These are phyloP conservation scores for Plecturocebus donacophilus DNA, from an alignment of 2,113 vertebrate genomes.

Conservation along the genomic window DNA sequence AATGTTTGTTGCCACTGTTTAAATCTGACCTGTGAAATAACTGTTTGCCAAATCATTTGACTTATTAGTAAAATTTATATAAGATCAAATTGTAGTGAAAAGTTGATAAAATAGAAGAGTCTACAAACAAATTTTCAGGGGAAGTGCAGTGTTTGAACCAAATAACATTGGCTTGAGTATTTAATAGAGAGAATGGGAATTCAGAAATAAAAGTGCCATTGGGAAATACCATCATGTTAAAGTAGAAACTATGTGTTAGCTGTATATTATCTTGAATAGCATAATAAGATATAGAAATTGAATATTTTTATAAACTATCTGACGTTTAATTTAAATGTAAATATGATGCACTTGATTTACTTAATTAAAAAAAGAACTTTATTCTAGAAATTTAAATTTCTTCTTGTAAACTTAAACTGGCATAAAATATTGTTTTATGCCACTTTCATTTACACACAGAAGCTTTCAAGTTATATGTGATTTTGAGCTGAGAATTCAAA, in stretches of 20 bases:
- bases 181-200: background rate
- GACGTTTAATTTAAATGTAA: background rate
- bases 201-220: slow-evolving; percentile 40
- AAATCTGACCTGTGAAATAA: background rate
- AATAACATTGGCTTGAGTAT: background rate
- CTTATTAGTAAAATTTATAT: background rate
- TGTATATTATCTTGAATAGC: background rate
- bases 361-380: background rate
- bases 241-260: background rate
- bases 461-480: background rate
- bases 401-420: background rate
- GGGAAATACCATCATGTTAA: background rate
- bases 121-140: background rate
- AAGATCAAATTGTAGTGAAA: background rate
- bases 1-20: slow-evolving; percentile 51
- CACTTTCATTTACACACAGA: background rate
- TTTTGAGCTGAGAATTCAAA: background rate
- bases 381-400: background rate
- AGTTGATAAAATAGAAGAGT: background rate
- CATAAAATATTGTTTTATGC: background rate
- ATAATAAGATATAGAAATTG: background rate
- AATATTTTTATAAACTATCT: background rate
- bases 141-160: background rate
- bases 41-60: slow-evolving; percentile 7
- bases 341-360: background rate